Percentiles rank a stretch among this genome's conserved stretches.
Conservation (phyloP, 2,113 vertebrate genomes). For the Burhinus oedicnemus region DNA sequence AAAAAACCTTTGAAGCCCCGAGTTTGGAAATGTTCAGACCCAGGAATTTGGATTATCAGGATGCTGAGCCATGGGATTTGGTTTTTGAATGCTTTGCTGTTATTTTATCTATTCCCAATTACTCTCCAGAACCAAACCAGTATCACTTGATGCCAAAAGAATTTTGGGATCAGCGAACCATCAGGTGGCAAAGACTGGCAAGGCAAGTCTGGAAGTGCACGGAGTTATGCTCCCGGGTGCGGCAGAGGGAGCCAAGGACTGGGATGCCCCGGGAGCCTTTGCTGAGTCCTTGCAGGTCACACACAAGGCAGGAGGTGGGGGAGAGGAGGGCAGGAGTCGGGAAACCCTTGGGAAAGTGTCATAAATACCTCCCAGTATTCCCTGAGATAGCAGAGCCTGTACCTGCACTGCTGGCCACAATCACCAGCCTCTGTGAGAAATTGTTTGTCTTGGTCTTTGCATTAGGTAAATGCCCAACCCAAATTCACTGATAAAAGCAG, state of each 20-base stretch:
- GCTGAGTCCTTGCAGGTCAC: not conserved
- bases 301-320: not conserved
- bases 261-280: not conserved
- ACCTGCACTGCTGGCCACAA: not conserved
- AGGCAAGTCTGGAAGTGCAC: not conserved
- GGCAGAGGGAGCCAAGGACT: not conserved
- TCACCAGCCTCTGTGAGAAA: slow-evolving; percentile 5
- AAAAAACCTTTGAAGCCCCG: not conserved
- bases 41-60: not conserved
- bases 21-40: not conserved
- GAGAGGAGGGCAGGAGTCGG: not conserved
- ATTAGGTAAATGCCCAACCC: slow-evolving; percentile 51
- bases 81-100: not conserved
- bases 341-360: slow-evolving; percentile 62
- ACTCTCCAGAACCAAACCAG: not conserved
- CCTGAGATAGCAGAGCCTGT: slow-evolving; percentile 37
- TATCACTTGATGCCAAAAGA: not conserved
- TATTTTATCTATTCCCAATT: not conserved
- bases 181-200: not conserved
- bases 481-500: slow-evolving; percentile 60
- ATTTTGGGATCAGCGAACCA: not conserved
- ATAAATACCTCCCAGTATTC: slow-evolving; percentile 62
- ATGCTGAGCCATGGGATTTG: not conserved
- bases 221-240: not conserved
- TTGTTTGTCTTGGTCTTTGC: slow-evolving; percentile 61